These are phyloP conservation scores for Globodera ellingtonae DNA, from an alignment of 1,140 invertebrate species.

Conservation along the genomic window DNA sequence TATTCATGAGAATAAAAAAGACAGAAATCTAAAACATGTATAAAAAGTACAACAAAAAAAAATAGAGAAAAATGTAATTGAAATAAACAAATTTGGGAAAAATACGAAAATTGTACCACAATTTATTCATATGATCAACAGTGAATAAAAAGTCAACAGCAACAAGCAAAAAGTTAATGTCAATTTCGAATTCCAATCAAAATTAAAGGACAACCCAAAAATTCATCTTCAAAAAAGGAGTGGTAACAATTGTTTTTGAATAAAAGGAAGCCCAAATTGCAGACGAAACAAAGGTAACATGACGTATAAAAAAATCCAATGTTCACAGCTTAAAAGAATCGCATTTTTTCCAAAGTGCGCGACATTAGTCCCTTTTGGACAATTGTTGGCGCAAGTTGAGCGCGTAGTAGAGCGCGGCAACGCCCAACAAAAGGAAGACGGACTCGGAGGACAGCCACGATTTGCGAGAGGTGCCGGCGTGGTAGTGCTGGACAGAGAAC, in stretches of 20 bases:
- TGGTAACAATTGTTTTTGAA: too few species aligned
- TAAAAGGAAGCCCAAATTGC: too few species aligned
- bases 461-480: slow-evolving; percentile 60
- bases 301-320: not conserved
- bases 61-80: slow-evolving; percentile 18
- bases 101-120: not conserved
- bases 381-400: slow-evolving; percentile 36
- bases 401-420: slow-evolving; percentile 53
- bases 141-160: not conserved
- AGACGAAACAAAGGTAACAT: too few species aligned
- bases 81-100: slow-evolving; percentile 5
- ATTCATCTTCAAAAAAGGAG: too few species aligned
- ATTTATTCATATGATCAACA: not conserved
- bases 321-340: not conserved
- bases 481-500: slow-evolving; percentile 65
- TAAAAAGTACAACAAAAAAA: slow-evolving; percentile 4
- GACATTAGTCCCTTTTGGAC: slow-evolving; percentile 19
- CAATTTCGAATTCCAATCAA: too few species aligned
- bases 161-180: not conserved
- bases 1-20: not conserved
- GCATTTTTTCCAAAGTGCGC: not conserved
- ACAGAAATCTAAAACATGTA: not conserved
- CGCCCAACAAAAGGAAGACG: slow-evolving; percentile 50
- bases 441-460: slow-evolving; percentile 54
- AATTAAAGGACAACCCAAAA: too few species aligned